phyloP scores from a whole-genome alignment of 2,888 invertebrate genomes.

The Drosophila testacea region DNA sequence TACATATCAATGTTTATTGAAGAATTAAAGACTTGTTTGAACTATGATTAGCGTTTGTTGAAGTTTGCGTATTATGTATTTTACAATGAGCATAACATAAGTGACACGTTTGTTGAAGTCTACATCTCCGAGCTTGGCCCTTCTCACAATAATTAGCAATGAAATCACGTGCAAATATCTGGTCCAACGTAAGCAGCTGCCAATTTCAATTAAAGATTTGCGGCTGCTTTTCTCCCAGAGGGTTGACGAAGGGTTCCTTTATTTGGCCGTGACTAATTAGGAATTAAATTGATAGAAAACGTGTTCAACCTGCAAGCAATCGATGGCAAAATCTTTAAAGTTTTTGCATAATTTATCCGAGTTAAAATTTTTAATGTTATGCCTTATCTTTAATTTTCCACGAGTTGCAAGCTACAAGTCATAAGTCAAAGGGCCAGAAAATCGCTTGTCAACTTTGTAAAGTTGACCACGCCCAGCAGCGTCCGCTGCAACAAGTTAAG shows the following conservation, averaged over 20 bases:
- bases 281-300: conserved; percentile 75
- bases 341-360: conserved; percentile 60
- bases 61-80: conserved; percentile 32
- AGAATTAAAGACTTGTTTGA: conserved; percentile 36
- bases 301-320: conserved; percentile 55
- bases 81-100: conserved; percentile 9
- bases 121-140: not conserved
- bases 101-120: conserved; percentile 43
- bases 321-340: conserved; percentile 41
- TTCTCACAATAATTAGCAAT: conserved; percentile 69
- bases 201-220: conserved; percentile 71
- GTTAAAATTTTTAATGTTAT: conserved; percentile 7
- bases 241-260: conserved; percentile 27
- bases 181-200: conserved; percentile 63
- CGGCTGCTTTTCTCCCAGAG: conserved; percentile 20
- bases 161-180: conserved; percentile 69
- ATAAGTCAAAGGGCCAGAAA: conserved; percentile 40
- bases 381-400: not conserved
- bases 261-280: conserved; percentile 75
- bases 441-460: conserved; percentile 29
- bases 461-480: conserved; percentile 7
- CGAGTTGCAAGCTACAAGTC: not conserved
- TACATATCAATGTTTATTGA: conserved; percentile 28
- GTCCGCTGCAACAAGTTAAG: conserved; percentile 70
- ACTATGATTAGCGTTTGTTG: conserved; percentile 42